A percentile compares a stretch with the other conserved stretches of the same genome.
Evolutionary conservation across 2,797 vertebrate species (phyloP).

Genomic region (Pangasius larnaudii): DNA sequence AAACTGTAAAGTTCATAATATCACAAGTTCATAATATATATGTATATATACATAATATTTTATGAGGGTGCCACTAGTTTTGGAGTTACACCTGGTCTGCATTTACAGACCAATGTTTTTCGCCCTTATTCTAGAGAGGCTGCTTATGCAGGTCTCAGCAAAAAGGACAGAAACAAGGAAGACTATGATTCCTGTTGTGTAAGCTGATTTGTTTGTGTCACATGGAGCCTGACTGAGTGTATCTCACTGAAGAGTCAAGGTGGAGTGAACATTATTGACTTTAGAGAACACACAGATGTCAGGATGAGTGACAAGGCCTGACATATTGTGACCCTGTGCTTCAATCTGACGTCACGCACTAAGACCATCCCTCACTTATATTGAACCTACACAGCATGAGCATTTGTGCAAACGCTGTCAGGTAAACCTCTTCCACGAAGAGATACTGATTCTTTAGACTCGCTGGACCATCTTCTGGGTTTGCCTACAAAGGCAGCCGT

Average conservation of each 20-base stretch:
- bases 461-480: not conserved
- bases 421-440: not conserved
- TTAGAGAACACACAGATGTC: not conserved
- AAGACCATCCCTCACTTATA: not conserved
- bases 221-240: slow-evolving; percentile 7
- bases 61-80: not conserved
- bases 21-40: not conserved
- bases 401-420: not conserved
- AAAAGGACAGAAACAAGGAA: slow-evolving; percentile 8
- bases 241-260: slow-evolving; percentile 38
- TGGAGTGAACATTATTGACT: slow-evolving; percentile 27
- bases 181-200: slow-evolving; percentile 4
- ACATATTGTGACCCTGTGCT: slow-evolving; percentile 7
- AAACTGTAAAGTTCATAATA: no score
- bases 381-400: slow-evolving; percentile 17
- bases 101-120: not conserved
- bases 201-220: slow-evolving; percentile 39
- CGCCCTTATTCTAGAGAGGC: not conserved
- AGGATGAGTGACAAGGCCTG: slow-evolving; percentile 24
- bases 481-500: not conserved
- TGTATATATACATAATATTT: no score
- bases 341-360: slow-evolving; percentile 32
- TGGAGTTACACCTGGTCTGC: not conserved
- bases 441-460: not conserved
- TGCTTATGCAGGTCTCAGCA: slow-evolving; percentile 6